Conservation (phyloP, 92 coral and sea anemone genomes). For the Porites lobata region DNA sequence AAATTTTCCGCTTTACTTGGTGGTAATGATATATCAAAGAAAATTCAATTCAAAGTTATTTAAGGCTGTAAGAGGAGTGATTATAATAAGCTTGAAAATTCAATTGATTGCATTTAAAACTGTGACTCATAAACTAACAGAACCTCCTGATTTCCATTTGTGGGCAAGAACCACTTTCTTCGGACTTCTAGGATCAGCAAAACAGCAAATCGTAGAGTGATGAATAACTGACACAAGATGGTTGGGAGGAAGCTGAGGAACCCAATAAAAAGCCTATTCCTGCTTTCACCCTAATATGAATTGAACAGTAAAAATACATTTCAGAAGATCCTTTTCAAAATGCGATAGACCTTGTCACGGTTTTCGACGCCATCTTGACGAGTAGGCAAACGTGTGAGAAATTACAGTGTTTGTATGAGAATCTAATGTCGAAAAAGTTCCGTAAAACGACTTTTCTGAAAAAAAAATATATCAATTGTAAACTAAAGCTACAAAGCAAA, state of each 20-base stretch:
- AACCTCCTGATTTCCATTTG: neutral
- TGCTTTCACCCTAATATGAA: neutral
- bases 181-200: neutral
- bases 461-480: too few relatives aligned
- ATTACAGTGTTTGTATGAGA: too few relatives aligned
- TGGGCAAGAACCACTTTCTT: neutral
- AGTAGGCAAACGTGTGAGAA: too few relatives aligned
- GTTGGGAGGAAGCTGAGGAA: neutral
- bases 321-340: too few relatives aligned
- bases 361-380: too few relatives aligned
- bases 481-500: too few relatives aligned
- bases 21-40: neutral
- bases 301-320: neutral
- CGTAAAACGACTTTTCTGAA: too few relatives aligned
- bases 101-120: too few relatives aligned
- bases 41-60: neutral
- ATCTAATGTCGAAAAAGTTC: too few relatives aligned
- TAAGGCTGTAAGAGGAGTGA: too few relatives aligned
- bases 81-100: too few relatives aligned
- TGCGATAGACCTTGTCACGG: too few relatives aligned
- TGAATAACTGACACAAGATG: conserved; percentile 8
- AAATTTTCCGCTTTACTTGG: neutral
- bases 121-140: neutral
- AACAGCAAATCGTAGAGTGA: conserved; percentile 20
- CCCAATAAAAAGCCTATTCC: neutral